Percentiles rank a stretch among this genome's conserved stretches.
phyloP scores from a whole-genome alignment of 2,888 invertebrate genomes.

The Trisateles emortualis region DNA sequence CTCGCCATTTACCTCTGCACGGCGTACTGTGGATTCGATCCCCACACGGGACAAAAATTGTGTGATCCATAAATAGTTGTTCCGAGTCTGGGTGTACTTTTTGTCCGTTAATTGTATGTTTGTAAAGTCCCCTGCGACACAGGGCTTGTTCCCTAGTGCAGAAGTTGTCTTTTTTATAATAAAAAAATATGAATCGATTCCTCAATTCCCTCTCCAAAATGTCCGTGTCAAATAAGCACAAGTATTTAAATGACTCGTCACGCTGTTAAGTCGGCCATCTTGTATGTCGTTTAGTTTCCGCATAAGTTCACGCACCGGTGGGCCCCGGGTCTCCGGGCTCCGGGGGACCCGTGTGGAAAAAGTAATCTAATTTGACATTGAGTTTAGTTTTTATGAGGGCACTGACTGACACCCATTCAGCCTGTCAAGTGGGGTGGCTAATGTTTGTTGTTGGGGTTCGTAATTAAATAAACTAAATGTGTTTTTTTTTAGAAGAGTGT shows the following conservation, averaged over 20 bases:
- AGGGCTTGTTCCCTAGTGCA: no score
- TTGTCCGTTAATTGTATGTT: no score
- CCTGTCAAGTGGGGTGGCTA: slow-evolving; percentile 48
- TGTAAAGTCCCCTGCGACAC: no score
- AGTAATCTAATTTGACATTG: slow-evolving; percentile 75
- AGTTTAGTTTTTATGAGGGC: slow-evolving; percentile 56
- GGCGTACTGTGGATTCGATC: no score
- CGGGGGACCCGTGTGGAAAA: slow-evolving; percentile 62
- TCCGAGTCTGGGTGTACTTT: no score
- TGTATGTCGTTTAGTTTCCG: slow-evolving; percentile 69
- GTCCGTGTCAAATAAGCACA: not conserved
- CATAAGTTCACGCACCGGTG: slow-evolving; percentile 66
- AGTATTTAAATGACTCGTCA: slow-evolving; percentile 17
- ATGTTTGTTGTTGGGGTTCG: slow-evolving; percentile 27
- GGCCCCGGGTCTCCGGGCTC: slow-evolving; percentile 48
- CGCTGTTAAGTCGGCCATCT: slow-evolving; percentile 66
- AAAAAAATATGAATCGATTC: no score
- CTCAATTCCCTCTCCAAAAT: no score
- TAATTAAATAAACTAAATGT: slow-evolving; percentile 23
- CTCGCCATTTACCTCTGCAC: no score
- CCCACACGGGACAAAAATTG: no score
- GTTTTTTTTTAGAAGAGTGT: no score
- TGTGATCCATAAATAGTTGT: no score
- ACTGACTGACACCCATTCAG: slow-evolving; percentile 46
- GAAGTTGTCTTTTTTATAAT: no score